phyloP scores from a whole-genome alignment of 2,113 vertebrate genomes.

The Limanda limanda region DNA sequence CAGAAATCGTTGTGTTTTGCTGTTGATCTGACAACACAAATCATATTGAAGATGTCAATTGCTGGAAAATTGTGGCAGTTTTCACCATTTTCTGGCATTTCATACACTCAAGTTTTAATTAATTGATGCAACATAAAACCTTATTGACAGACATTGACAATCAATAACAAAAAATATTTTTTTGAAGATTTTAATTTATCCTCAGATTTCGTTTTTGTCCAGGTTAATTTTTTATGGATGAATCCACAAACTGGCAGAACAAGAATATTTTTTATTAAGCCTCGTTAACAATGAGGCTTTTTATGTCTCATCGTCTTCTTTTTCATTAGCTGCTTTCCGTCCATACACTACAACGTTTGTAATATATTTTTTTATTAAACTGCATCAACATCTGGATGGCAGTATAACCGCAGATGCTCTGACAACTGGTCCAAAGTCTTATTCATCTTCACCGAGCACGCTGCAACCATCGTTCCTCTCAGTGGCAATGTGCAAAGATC shows the following conservation, averaged over 20 bases:
- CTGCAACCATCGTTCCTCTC: not conserved
- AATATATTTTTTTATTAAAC: not conserved
- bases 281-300: not conserved
- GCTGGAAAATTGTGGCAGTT: no score
- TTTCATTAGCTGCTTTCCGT: not conserved
- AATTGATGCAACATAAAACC: no score
- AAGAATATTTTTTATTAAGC: not conserved
- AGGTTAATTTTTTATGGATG: not conserved
- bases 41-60: no score
- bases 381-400: not conserved
- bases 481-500: constrained; percentile 1
- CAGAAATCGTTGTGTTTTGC: no score
- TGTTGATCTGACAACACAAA: no score
- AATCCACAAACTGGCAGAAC: not conserved
- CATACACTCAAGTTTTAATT: no score
- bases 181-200: not conserved
- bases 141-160: no score
- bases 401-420: not conserved
- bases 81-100: no score
- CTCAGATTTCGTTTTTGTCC: not conserved
- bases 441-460: not conserved
- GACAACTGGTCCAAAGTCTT: constrained; percentile 10
- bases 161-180: no score
- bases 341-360: not conserved
- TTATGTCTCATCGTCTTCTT: not conserved